Evolutionary conservation across 2,797 vertebrate genomes (phyloP).

Genomic region (Anguilla obscura): DNA sequence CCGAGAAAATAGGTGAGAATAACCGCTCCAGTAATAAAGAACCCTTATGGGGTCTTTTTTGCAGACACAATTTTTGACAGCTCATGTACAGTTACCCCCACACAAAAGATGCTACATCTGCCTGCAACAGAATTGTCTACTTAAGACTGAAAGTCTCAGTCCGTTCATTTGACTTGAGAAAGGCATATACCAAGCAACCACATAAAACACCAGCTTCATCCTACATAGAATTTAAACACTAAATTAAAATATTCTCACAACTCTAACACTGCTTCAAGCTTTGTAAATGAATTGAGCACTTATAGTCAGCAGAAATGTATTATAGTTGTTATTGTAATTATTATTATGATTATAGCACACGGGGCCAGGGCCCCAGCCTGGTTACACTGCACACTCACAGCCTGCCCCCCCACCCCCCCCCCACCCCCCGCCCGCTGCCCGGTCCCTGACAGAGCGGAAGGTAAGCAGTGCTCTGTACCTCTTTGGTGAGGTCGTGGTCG

Average conservation of each 20-base stretch:
- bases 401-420: too few relatives aligned
- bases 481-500: constrained; percentile 92
- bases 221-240: neutral
- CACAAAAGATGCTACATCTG: neutral
- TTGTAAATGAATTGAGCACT: too few relatives aligned
- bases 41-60: too few relatives aligned
- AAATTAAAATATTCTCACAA: too few relatives aligned
- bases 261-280: too few relatives aligned
- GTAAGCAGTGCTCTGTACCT: constrained; percentile 73
- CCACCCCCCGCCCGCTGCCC: too few relatives aligned
- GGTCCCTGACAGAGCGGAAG: too few relatives aligned
- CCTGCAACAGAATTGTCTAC: neutral
- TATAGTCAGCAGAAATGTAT: too few relatives aligned
- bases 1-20: neutral
- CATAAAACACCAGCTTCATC: neutral
- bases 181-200: neutral
- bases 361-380: too few relatives aligned
- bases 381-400: too few relatives aligned
- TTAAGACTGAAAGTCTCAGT: neutral
- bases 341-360: too few relatives aligned
- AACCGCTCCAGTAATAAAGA: neutral
- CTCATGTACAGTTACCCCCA: neutral
- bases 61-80: neutral
- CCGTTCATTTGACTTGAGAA: neutral
- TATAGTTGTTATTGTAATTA: too few relatives aligned